A percentile compares a stretch with the other conserved stretches of the same genome.
Evolutionary conservation across 2,888 invertebrate genomes (phyloP).

Genomic region (Oegoconia quadripuncta): DNA sequence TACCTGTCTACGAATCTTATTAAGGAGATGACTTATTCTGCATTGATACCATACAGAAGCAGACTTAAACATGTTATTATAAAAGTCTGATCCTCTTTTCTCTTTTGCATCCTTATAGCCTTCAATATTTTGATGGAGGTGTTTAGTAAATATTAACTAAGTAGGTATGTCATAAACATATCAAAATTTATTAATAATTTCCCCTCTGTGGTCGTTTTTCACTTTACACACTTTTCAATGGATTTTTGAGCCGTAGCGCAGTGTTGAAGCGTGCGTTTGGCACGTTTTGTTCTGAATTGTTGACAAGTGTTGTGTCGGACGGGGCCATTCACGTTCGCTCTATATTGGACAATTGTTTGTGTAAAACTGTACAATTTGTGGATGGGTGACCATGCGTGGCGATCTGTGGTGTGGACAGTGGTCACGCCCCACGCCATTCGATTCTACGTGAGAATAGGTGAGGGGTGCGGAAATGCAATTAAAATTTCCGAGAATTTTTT

Average conservation of each 20-base stretch:
- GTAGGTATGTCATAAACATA: constrained; percentile 1
- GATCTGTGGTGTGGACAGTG: constrained; percentile 17
- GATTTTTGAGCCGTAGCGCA: constrained; percentile 45
- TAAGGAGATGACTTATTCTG: constrained; percentile 29
- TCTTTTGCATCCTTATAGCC: no score
- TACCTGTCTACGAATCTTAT: constrained; percentile 48
- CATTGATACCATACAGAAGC: no score
- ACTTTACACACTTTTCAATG: constrained; percentile 55
- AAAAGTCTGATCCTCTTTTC: no score
- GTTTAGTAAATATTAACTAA: neutral
- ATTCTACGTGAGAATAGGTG: constrained; percentile 38
- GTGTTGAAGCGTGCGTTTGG: constrained; percentile 58
- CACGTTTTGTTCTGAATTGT: constrained; percentile 67
- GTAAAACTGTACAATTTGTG: constrained; percentile 70
- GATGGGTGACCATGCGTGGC: constrained; percentile 47
- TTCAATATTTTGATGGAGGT: neutral
- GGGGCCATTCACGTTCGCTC: constrained; percentile 56
- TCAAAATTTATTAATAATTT: constrained; percentile 25
- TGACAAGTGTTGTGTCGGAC: constrained; percentile 59
- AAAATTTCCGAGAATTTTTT: no score
- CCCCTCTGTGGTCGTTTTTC: constrained; percentile 51
- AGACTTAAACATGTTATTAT: no score
- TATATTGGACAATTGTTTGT: constrained; percentile 55
- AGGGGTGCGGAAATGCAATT: constrained; percentile 10
- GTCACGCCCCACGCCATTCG: constrained; percentile 45